Evolutionary conservation across 2,888 invertebrate genomes (phyloP).

Genomic region (Dryomyza anilis): DNA sequence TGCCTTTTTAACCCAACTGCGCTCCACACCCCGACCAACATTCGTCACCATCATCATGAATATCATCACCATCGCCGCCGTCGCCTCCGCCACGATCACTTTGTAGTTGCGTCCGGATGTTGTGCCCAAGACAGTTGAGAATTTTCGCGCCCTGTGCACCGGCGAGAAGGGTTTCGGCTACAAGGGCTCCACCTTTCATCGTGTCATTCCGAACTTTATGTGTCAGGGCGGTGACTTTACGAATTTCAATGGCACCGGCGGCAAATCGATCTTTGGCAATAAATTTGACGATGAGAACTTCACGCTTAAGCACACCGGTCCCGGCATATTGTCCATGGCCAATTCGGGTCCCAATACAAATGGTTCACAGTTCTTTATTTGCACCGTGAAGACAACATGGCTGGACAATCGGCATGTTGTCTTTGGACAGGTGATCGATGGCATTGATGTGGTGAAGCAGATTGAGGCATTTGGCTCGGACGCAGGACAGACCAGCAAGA

Average conservation of each 20-base stretch:
- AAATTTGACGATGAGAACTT: constrained; percentile 98
- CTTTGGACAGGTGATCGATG: constrained; percentile 87
- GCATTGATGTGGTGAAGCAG: constrained; percentile 87
- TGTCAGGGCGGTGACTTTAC: constrained; percentile 96
- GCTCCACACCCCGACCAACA: no score
- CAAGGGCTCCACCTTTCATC: constrained; percentile 90
- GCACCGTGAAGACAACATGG: constrained; percentile 90
- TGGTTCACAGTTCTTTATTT: constrained; percentile 96
- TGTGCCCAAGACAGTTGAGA: constrained; percentile 93
- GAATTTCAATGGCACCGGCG: constrained; percentile 91
- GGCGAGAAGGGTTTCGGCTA: constrained; percentile 93
- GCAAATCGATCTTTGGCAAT: constrained; percentile 93
- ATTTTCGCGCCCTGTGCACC: constrained; percentile 95
- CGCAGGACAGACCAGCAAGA: constrained; percentile 80
- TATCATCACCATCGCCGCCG: no score
- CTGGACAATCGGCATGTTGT: constrained; percentile 91
- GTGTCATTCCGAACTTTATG: constrained; percentile 97
- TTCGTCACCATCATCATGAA: no score
- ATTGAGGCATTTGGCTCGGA: constrained; percentile 80
- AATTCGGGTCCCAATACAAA: constrained; percentile 95
- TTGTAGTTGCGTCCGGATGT: constrained; percentile 83
- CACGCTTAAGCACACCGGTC: constrained; percentile 86
- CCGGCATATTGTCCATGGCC: constrained; percentile 93
- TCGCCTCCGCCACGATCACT: background rate
- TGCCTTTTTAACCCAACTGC: no score